These are phyloP conservation scores for Nymphalis io DNA, from an alignment of 1,140 invertebrate genomes.

Conservation along the genomic window DNA sequence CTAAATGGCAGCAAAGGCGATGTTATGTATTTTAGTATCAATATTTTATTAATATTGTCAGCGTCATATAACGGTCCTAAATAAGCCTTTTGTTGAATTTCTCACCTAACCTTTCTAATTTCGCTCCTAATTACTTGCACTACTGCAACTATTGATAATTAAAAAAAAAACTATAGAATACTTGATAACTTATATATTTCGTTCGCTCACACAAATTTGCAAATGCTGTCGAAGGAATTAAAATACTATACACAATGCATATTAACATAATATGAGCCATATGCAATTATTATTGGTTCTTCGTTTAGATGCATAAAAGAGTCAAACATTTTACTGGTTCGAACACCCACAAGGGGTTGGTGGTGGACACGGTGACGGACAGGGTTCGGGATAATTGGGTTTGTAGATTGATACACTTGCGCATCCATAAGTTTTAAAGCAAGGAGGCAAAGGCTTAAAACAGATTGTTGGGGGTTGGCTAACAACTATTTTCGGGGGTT, in stretches of 20 bases:
- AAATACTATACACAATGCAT: conserved; percentile 17
- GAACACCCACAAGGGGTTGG: not conserved
- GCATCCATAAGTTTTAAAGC: conserved; percentile 49
- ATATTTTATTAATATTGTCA: no score
- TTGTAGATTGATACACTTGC: conserved; percentile 36
- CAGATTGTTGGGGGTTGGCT: conserved; percentile 54
- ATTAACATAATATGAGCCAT: not conserved
- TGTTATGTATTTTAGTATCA: no score
- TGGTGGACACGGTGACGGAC: conserved; percentile 28
- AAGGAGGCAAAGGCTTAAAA: conserved; percentile 55
- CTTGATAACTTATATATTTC: conserved; percentile 51
- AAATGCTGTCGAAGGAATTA: conserved; percentile 49
- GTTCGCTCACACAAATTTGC: conserved; percentile 48
- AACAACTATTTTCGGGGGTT: conserved; percentile 54
- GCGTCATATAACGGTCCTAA: no score
- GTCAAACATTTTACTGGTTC: no score
- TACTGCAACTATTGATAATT: no score
- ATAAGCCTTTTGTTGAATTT: no score
- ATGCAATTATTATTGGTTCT: not conserved
- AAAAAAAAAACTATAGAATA: conserved; percentile 23
- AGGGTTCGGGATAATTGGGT: conserved; percentile 26
- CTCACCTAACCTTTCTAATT: no score
- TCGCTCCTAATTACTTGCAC: no score
- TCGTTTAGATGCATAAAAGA: no score
- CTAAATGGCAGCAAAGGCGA: no score